Conservation (phyloP, 2,888 invertebrate species). For the Ormyrus pomaceus region DNA sequence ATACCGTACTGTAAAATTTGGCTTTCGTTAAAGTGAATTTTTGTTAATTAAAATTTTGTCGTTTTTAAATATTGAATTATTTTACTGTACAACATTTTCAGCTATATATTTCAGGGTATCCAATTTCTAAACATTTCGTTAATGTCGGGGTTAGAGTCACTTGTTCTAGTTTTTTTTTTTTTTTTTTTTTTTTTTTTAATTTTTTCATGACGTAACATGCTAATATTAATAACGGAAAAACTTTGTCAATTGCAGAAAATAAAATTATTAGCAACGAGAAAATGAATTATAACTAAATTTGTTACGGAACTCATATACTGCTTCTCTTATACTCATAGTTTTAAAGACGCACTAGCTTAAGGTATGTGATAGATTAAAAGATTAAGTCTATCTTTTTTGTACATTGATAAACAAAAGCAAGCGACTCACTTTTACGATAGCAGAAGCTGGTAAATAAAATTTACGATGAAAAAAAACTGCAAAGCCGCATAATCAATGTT, state of each 20-base stretch:
- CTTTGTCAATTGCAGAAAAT: conserved; percentile 5
- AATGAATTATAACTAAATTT: conserved; percentile 21
- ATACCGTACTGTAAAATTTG: conserved; percentile 30
- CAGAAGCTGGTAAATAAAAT: conserved; percentile 36
- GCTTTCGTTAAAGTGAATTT: not conserved
- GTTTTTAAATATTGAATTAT: not conserved
- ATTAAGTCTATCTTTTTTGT: conserved; percentile 31
- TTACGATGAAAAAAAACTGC: conserved; percentile 28
- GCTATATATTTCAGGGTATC: conserved; percentile 13
- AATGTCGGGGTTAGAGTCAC: not conserved
- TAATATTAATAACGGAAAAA: conserved; percentile 25
- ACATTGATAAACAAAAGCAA: conserved; percentile 52
- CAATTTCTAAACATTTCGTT: conserved; percentile 32
- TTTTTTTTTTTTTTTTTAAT: conserved; percentile 10
- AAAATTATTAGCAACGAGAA: not conserved
- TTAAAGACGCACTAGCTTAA: conserved; percentile 38
- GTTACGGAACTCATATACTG: conserved; percentile 2
- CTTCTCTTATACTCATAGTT: conserved; percentile 23
- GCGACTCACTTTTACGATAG: conserved; percentile 46
- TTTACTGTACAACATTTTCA: conserved; percentile 32
- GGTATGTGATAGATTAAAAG: conserved; percentile 29
- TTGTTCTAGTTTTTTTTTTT: conserved; percentile 20
- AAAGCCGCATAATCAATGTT: conserved; percentile 40
- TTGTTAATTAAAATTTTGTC: not conserved
- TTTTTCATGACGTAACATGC: conserved; percentile 1